Percentiles rank a stretch among this genome's conserved stretches.
Evolutionary conservation across 2,797 vertebrate species (phyloP).

Genomic region (Bryconaethiops microstoma): DNA sequence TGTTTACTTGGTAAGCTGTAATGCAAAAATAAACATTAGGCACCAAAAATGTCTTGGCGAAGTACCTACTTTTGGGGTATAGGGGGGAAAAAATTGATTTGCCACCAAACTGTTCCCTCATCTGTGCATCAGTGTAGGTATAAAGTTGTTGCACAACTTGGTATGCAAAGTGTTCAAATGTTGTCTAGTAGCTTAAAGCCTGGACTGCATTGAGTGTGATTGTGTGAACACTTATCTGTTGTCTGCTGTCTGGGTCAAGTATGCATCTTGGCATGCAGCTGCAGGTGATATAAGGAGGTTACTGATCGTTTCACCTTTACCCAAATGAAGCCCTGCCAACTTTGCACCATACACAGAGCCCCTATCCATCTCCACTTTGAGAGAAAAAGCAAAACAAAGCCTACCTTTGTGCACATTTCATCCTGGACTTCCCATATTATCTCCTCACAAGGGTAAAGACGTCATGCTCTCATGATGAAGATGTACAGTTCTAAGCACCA

Average conservation of each 20-base stretch:
- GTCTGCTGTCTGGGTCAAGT: conserved; percentile 18
- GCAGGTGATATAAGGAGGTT: neutral
- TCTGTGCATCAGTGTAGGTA: too few species aligned
- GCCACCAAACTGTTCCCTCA: neutral
- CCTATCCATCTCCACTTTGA: conserved; percentile 31
- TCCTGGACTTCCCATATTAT: conserved; percentile 16
- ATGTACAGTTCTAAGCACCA: conserved; percentile 24
- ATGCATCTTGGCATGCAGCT: conserved; percentile 28
- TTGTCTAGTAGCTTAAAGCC: neutral
- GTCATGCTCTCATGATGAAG: conserved; percentile 23
- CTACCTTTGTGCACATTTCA: conserved; percentile 20
- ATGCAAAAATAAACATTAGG: too few species aligned
- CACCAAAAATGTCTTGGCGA: too few species aligned
- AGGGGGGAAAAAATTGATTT: too few species aligned
- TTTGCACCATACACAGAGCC: conserved; percentile 40
- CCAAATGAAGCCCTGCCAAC: conserved; percentile 22
- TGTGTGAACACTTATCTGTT: conserved; percentile 5
- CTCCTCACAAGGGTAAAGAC: conserved; percentile 18
- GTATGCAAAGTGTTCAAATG: neutral
- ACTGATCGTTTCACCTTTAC: neutral
- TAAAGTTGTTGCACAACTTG: too few species aligned
- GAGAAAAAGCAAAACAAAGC: conserved; percentile 46
- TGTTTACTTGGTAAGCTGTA: too few species aligned
- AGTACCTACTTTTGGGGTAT: too few species aligned
- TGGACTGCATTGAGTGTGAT: neutral